Base-by-base conservation (phyloP, 2,797 vertebrate species). In the Pogonophryne albipinna region DNA sequence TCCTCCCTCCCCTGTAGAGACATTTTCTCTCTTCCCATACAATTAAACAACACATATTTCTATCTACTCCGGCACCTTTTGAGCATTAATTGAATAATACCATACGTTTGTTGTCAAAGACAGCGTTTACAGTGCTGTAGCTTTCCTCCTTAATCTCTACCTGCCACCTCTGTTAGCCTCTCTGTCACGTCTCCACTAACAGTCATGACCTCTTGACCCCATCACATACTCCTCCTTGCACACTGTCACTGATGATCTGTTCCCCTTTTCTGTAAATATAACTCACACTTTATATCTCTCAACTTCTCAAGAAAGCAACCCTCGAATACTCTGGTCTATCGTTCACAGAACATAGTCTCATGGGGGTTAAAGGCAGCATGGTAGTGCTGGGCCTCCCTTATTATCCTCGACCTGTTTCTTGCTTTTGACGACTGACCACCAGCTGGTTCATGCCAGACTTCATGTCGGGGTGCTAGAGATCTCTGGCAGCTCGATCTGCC, bases 101-200 rank as follows among this genome's bases (percentile, higher is more conserved):
- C 6, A 6, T 4, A 19, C 44, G 13, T 9, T 16, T 27, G 6
- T 66, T 46, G 13, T 71, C 52, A 10, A 17, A 34, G 55, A 3
- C 51, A 17, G 38, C 11, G 45, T 52, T 76, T 42, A 71, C 58
- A 61, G 55, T 20, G 58, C 58, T 65, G 55, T 20, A 61, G 56
- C 45, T 15, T 17, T 49, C 14, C 16, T 2, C 8, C 8, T 61
- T 23, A 69, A 58, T 49, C 49, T 55, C 56, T 70, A 63, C 14
- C 79, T 66, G 62, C 41, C 63, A 69, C 50, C 53, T 53, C 51
- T 52, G 38, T 74, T 71, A 49, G 69, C 63, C 51, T 77, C 45
- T 55, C 49, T 4, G 0, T 74, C 66, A 67, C 50, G 19, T 70
- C 52, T 61, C 65, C 10, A 15, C 49, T 2, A 34, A 27, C 59